phyloP scores from a whole-genome alignment of 2,888 invertebrate species.

The Tethea ocularis region DNA sequence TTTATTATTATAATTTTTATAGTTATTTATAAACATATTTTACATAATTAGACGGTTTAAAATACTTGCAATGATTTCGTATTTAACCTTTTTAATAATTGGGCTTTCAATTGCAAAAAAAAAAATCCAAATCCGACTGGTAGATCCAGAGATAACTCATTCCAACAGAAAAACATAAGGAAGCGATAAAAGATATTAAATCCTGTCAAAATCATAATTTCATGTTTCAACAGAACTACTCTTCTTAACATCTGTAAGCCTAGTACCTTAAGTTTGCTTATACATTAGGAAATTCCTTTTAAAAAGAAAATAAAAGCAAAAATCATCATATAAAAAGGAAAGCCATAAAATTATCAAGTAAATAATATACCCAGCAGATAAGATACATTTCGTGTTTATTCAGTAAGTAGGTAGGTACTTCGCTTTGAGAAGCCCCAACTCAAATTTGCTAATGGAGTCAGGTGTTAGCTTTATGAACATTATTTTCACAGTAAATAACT shows the following conservation, averaged over 20 bases:
- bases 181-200: too few species aligned
- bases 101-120: too few species aligned
- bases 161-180: too few species aligned
- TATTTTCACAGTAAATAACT: neutral
- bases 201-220: too few species aligned
- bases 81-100: too few species aligned
- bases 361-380: neutral
- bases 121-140: too few species aligned
- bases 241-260: neutral
- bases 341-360: neutral
- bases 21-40: too few species aligned
- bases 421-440: neutral
- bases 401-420: neutral
- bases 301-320: neutral
- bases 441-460: slow-evolving; percentile 2
- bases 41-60: too few species aligned
- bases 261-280: neutral
- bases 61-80: too few species aligned
- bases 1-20: too few species aligned
- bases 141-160: too few species aligned
- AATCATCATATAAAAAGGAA: neutral
- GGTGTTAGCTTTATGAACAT: neutral
- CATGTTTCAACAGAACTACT: neutral
- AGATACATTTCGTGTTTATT: slow-evolving; percentile 2
- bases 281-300: neutral